These are phyloP conservation scores for Acromyrmex heyeri DNA, from an alignment of 1,140 invertebrate genomes.

Conservation along the genomic window DNA sequence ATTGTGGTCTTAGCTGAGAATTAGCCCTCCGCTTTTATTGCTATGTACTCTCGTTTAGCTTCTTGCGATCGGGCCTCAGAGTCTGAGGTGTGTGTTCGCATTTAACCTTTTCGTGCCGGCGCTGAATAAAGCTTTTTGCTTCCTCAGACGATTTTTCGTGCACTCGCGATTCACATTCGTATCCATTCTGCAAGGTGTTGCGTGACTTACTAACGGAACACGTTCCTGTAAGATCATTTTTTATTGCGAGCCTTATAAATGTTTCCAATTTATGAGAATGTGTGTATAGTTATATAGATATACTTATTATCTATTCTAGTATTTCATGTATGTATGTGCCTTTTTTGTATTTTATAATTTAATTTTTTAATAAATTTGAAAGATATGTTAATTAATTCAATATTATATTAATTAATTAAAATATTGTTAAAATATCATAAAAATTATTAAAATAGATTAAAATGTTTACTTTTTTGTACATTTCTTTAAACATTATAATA, in stretches of 20 bases:
- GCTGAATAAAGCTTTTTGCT: conserved; percentile 55
- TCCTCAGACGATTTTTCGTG: conserved; percentile 53
- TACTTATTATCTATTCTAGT: neutral
- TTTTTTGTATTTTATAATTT: neutral
- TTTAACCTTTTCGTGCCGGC: conserved; percentile 60
- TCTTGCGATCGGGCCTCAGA: conserved; percentile 57
- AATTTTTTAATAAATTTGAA: too few species aligned
- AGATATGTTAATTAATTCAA: too few species aligned
- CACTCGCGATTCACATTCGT: conserved; percentile 47
- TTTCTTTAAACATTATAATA: neutral
- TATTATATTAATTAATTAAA: too few species aligned
- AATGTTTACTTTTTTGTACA: neutral
- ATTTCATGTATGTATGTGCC: neutral
- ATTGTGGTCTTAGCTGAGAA: conserved; percentile 52
- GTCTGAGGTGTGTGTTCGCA: conserved; percentile 49
- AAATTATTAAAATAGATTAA: neutral
- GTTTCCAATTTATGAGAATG: neutral
- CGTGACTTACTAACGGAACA: conserved; percentile 48
- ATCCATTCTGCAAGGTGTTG: conserved; percentile 47
- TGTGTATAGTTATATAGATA: neutral
- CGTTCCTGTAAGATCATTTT: neutral
- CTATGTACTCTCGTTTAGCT: conserved; percentile 58
- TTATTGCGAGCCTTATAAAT: neutral
- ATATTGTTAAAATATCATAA: neutral
- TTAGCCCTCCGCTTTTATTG: conserved; percentile 59